Base-by-base conservation (phyloP, 2,797 vertebrate species). In the Enteromius treurensis region DNA sequence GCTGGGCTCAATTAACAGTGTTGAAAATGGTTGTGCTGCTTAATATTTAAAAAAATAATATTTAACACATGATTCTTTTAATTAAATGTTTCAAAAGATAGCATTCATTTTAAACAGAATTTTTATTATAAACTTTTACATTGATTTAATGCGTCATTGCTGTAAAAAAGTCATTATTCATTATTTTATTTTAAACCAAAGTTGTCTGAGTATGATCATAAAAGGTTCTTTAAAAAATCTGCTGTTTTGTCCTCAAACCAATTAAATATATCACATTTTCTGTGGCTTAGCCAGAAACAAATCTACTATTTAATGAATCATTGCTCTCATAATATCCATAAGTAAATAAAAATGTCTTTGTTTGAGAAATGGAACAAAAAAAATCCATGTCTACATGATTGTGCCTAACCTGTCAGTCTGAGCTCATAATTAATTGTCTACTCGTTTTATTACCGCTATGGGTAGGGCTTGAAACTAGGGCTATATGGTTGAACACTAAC, bases 401-500 rank as follows among this genome's bases (percentile, higher is more conserved):
- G 17, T 15, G 11, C 26, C 10, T 32, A 21, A 32, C 49, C 26
- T 49, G 45, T 37, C 71, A n/a, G 1, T 34, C 49, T n/a, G 49
- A 55, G 17, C 29, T 53, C 11, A 37, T n/a, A 74, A 74, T 55
- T 37, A n/a, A 74, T 55, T 37, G 71, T 74, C 51, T 55, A 7
- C 29, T 11, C 10, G 3, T 53, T 74, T 14, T 34, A 34, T 34
- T 37, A 29, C 26, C 3, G 9, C 32, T 10, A 19, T 32, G 69
- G 5, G 23, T 11, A 19, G 17, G 17, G 15, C 7, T 32, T 32
- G 9, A 51, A 49, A 32, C 45, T 32, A n/a, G 11, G 19, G 5
- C 1, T 1, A 21, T 26, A 19, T 8, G 47, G 9, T 32, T 73
- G 47, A 73, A 34, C 70, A 32, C 17, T 51, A 51, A 34, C 5